These are phyloP conservation scores for Odontophorus gujanensis DNA, from an alignment of 2,113 vertebrate genomes.

Conservation along the genomic window DNA sequence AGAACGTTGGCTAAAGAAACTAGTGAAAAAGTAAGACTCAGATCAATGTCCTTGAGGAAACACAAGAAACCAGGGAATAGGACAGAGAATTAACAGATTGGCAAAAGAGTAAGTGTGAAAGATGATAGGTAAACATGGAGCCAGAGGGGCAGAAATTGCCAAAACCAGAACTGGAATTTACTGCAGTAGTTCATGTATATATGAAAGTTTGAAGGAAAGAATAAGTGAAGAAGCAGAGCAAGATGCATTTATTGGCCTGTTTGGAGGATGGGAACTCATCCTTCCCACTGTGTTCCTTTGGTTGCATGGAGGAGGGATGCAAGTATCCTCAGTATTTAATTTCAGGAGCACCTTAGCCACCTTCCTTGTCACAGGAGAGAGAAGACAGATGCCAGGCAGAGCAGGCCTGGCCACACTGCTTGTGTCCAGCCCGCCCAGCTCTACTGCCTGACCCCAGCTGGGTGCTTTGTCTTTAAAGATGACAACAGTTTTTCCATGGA, in stretches of 20 bases:
- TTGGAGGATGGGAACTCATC: background rate
- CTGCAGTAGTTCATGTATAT: background rate
- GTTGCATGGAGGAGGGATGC: background rate
- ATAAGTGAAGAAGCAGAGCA: background rate
- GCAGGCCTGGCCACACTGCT: background rate
- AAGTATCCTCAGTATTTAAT: background rate
- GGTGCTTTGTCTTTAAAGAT: rapidly evolving
- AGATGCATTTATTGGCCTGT: background rate
- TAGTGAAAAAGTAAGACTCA: conserved; percentile 10
- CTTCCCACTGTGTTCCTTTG: background rate
- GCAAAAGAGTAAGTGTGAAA: conserved; percentile 34
- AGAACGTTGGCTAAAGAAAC: conserved; percentile 6
- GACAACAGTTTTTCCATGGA: background rate
- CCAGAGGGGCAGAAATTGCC: conserved; percentile 20
- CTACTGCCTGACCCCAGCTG: rapidly evolving
- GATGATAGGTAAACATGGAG: conserved; percentile 47
- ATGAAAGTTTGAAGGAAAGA: background rate
- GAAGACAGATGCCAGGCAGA: background rate
- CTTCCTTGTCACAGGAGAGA: background rate
- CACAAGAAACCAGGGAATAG: conserved; percentile 12
- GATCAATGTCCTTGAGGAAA: conserved; percentile 48
- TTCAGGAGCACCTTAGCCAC: background rate
- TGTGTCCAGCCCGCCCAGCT: background rate
- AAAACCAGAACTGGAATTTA: conserved; percentile 29
- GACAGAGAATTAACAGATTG: conserved; percentile 20